phyloP scores from a whole-genome alignment of 2,888 invertebrate genomes.

The Drosophila kanekoi region DNA sequence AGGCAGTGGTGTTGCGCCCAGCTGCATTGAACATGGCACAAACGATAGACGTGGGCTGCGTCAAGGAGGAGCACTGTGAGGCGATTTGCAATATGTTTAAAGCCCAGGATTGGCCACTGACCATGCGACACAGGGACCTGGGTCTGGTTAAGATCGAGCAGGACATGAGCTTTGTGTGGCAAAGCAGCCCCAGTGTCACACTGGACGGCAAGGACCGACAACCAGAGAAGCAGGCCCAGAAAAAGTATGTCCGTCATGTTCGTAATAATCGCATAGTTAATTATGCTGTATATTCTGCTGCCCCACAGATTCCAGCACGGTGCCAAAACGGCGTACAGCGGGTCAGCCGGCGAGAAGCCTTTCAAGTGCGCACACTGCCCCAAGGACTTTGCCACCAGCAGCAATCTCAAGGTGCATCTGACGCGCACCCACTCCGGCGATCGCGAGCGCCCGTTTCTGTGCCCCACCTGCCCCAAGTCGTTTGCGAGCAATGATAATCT shows the following conservation, averaged over 20 bases:
- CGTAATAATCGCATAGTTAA: background rate
- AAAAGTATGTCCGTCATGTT: constrained; percentile 29
- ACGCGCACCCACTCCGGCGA: constrained; percentile 49
- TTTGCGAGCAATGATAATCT: constrained; percentile 53
- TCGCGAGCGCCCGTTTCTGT: constrained; percentile 51
- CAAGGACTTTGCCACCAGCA: constrained; percentile 54
- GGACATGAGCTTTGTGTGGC: constrained; percentile 55
- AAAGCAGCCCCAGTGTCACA: constrained; percentile 5
- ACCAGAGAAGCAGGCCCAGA: constrained; percentile 35
- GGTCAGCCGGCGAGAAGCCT: constrained; percentile 26
- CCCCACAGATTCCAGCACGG: constrained; percentile 24
- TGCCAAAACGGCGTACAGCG: constrained; percentile 12
- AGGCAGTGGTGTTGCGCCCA: constrained; percentile 1
- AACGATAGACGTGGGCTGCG: constrained; percentile 51
- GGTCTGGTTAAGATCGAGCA: constrained; percentile 55
- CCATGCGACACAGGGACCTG: constrained; percentile 53
- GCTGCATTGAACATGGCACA: constrained; percentile 37
- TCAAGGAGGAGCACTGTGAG: constrained; percentile 57
- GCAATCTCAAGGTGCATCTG: constrained; percentile 50
- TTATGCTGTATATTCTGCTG: background rate
- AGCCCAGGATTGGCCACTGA: constrained; percentile 48
- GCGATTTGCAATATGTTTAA: constrained; percentile 59
- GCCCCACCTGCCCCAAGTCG: constrained; percentile 50
- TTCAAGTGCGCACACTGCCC: constrained; percentile 50
- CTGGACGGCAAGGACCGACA: constrained; percentile 32